Evolutionary conservation across 37 sponge, comb jelly and placozoan genomes (phyloP).

Genomic region (Tethya wilhelma): DNA sequence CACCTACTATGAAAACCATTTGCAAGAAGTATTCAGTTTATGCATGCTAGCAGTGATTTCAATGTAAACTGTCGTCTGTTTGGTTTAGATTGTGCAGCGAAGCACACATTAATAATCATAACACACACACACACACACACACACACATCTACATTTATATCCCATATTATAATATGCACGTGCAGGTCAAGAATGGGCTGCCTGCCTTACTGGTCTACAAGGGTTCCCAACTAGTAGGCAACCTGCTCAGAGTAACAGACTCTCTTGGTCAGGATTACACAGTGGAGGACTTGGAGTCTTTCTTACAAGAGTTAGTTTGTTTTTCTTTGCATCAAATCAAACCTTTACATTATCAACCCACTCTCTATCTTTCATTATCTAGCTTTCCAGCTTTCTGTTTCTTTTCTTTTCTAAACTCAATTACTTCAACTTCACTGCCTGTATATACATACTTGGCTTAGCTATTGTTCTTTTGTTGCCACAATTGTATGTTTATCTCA

Average conservation of each 20-base stretch:
- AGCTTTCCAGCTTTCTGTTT: background rate
- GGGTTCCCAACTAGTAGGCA: conserved; percentile 72
- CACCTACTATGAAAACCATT: no score
- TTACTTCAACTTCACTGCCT: background rate
- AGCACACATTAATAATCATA: no score
- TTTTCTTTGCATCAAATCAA: background rate
- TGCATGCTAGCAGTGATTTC: no score
- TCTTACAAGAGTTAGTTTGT: conserved; percentile 74
- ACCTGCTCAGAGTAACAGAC: conserved; percentile 76
- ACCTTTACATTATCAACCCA: background rate
- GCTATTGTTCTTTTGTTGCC: background rate
- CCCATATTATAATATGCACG: background rate
- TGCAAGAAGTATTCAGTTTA: no score
- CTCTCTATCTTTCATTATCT: background rate
- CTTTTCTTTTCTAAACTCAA: background rate
- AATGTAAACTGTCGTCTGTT: no score
- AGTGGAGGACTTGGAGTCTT: conserved; percentile 68
- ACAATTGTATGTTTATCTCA: background rate
- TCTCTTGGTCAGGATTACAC: conserved; percentile 62
- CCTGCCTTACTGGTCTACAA: conserved; percentile 85
- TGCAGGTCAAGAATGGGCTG: conserved; percentile 62
- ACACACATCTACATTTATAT: background rate
- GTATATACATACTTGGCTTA: no score
- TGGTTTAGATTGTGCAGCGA: no score
- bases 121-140: background rate